Base-by-base conservation (phyloP, 2,888 invertebrate species). In the Buathra laborator region DNA sequence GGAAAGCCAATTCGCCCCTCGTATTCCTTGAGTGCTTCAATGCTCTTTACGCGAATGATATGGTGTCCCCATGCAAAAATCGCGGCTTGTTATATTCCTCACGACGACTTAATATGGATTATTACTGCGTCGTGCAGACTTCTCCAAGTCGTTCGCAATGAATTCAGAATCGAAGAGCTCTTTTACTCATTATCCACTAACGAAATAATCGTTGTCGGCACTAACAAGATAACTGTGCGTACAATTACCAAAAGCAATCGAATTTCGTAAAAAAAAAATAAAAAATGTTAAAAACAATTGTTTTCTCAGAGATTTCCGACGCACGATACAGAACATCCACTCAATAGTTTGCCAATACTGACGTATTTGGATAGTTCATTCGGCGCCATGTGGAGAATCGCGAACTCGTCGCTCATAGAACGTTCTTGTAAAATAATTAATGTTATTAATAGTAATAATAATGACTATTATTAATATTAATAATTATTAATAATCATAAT, bases 381-480 rank as follows among this genome's bases (percentile, higher is more conserved):
- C 67, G 90, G 90, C 71, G 67, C 89, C 1, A 71, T 84, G 37
- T 90, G 90, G 90, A 81, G 81, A 59, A 85, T 90, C 12, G 86
- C 89, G 24, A 78, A 76, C 44, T 81, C 88, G 0, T 76, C 87
- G 44, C 70, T 90, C 12, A 74, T 90, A 19, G 85, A 87, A 53
- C 44, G 66, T 72, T 64, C 87, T 19, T 53, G 89, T 89, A 46
- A 76, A 86, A 70, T 56, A 59, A 48, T 14, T 77, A 29, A 66
- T 72, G 46, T 53, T 9, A 19, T n/a, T 6, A 64, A 10, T 29
- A 44, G 5, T 9, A 9, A 48, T 10, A 14, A 37, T 7, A 68
- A n/a, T 43, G 6, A 59, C 3, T 24, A 24, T 2, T 37, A 37
- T 1, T 1, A 9, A 37, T 37, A 37, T 37, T 37, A 37, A 37